Conservation (phyloP, 2,888 invertebrate species). For the Lepeophtheirus nordmannii region DNA sequence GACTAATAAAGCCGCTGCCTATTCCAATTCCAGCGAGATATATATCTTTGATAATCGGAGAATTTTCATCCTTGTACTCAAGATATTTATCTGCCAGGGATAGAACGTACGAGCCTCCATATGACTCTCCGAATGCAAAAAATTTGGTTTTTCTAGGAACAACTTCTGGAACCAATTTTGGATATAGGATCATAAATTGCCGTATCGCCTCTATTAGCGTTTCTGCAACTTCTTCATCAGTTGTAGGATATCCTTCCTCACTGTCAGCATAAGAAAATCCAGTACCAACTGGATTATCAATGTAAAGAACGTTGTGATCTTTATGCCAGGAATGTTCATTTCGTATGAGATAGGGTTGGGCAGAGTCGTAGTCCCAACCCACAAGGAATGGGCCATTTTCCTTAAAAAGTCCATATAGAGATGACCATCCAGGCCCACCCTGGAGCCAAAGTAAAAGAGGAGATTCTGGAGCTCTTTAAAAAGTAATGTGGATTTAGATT, state of each 20-base stretch:
- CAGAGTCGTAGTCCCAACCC: constrained; percentile 32
- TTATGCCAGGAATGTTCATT: constrained; percentile 63
- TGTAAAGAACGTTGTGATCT: constrained; percentile 62
- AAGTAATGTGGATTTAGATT: not conserved
- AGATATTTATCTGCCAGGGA: constrained; percentile 5
- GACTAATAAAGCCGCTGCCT: constrained; percentile 29
- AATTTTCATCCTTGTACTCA: not conserved
- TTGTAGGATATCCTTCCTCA: constrained; percentile 32
- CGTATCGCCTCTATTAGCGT: constrained; percentile 34
- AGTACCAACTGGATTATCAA: constrained; percentile 46
- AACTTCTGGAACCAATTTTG: constrained; percentile 29
- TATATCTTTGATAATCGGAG: constrained; percentile 26
- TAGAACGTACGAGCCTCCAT: constrained; percentile 15
- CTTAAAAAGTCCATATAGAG: constrained; percentile 27
- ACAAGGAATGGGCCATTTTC: constrained; percentile 35
- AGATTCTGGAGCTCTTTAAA: constrained; percentile 26
- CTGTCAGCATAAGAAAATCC: constrained; percentile 37
- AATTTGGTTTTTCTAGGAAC: constrained; percentile 30
- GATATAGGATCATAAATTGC: constrained; percentile 35
- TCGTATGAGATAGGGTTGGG: constrained; percentile 37
- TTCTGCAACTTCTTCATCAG: constrained; percentile 34
- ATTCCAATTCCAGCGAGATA: constrained; percentile 31
- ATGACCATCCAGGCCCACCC: constrained; percentile 24
- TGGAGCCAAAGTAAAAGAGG: constrained; percentile 23
- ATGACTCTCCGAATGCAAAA: constrained; percentile 19